Conservation (phyloP, 2,797 vertebrate species). For the Mallotus villosus region DNA sequence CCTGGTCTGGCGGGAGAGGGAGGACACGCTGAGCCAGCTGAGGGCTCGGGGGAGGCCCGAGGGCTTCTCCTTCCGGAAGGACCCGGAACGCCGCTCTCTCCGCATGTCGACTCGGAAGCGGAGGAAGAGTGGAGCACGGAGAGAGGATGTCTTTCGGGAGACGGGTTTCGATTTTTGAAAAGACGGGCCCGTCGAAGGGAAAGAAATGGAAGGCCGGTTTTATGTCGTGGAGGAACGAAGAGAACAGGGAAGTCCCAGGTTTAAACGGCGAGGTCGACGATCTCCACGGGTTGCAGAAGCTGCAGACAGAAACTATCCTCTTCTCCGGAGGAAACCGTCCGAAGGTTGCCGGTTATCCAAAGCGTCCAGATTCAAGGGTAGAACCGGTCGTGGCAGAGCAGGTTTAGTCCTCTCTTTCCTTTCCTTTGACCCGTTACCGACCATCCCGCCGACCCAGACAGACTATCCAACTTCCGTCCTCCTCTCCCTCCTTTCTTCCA, state of each 20-base stretch:
- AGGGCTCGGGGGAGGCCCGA: constrained; percentile 83
- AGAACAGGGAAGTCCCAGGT: not conserved
- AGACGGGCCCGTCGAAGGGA: no score
- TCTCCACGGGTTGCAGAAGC: not conserved
- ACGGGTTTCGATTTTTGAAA: no score
- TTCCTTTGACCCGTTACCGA: constrained; percentile 31
- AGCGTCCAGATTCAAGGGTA: constrained; percentile 13
- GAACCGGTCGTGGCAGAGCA: constrained; percentile 35
- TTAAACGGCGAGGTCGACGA: not conserved
- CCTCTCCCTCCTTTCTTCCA: constrained; percentile 41
- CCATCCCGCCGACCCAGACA: constrained; percentile 24
- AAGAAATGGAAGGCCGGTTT: no score
- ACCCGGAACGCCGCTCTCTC: constrained; percentile 82
- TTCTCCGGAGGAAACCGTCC: not conserved
- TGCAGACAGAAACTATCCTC: not conserved
- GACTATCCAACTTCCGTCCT: constrained; percentile 28
- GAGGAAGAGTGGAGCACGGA: not conserved
- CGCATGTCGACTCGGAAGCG: constrained; percentile 77
- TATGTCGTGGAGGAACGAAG: no score
- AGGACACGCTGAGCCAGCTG: constrained; percentile 92
- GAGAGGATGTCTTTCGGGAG: no score
- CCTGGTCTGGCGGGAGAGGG: constrained; percentile 86
- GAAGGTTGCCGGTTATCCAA: not conserved
- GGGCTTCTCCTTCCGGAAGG: constrained; percentile 81
- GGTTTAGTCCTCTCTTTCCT: constrained; percentile 30